A percentile compares a stretch with the other conserved stretches of the same genome.
Conservation (phyloP, 2,113 vertebrate species). For the Canis aureus region DNA sequence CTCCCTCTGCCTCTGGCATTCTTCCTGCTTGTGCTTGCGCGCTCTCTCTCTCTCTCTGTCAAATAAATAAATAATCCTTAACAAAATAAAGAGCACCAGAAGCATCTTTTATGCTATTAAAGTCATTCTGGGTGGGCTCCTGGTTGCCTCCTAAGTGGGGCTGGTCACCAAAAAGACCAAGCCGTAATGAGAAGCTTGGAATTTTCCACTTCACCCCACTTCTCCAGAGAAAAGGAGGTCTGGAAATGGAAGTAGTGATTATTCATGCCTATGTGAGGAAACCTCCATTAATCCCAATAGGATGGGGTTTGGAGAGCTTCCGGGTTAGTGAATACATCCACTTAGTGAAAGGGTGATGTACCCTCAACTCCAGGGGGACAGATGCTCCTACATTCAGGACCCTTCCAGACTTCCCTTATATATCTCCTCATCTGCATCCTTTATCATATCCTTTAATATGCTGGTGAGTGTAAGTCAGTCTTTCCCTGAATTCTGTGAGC, state of each 20-base stretch:
- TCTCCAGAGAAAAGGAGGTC: not conserved
- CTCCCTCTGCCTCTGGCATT: too few species aligned
- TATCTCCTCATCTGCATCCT: not conserved
- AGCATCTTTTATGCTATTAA: not conserved
- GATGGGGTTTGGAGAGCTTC: not conserved
- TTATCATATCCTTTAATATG: not conserved
- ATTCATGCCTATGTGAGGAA: not conserved
- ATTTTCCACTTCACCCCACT: not conserved
- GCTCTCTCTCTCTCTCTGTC: too few species aligned
- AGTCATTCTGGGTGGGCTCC: not conserved
- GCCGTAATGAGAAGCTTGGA: not conserved
- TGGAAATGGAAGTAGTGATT: not conserved
- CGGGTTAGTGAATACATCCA: not conserved
- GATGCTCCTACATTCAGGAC: too few species aligned
- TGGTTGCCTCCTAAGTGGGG: not conserved
- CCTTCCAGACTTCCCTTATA: not conserved
- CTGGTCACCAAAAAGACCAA: not conserved
- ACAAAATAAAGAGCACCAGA: not conserved
- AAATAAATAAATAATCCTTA: too few species aligned
- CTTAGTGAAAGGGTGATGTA: accelerated
- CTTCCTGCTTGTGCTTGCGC: too few species aligned
- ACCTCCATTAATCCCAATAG: not conserved
- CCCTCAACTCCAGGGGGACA: too few species aligned
- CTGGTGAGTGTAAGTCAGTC: too few species aligned
- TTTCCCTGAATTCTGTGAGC: not conserved